phyloP scores from a whole-genome alignment of 2,797 vertebrate genomes.

The Enteromius unitaeniatus region DNA sequence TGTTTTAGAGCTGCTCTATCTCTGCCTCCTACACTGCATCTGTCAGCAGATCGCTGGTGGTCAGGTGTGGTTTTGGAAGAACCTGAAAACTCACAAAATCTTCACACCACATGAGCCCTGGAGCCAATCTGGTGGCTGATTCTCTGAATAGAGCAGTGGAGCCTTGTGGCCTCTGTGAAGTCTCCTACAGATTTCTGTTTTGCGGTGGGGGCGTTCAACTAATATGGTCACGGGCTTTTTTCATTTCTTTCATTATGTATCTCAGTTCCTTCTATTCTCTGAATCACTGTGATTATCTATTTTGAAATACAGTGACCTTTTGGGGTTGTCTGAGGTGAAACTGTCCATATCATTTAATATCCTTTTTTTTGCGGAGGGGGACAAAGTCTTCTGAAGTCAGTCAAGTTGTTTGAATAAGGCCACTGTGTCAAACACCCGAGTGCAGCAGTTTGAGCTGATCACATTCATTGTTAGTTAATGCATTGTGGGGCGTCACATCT shows the following conservation, averaged over 20 bases:
- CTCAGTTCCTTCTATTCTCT: constrained; percentile 29
- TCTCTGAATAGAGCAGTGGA: constrained; percentile 37
- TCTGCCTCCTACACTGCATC: not conserved
- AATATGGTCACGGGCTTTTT: constrained; percentile 39
- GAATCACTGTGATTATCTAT: constrained; percentile 17
- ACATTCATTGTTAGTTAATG: constrained; percentile 23
- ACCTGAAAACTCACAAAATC: constrained; percentile 32
- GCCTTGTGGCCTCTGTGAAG: constrained; percentile 55
- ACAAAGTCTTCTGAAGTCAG: not conserved
- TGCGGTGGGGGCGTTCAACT: constrained; percentile 43
- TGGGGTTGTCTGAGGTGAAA: constrained; percentile 9
- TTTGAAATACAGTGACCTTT: constrained; percentile 47
- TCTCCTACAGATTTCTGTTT: constrained; percentile 51
- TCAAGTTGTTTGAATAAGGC: not conserved
- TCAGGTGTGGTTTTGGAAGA: constrained; percentile 56
- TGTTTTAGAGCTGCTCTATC: not conserved
- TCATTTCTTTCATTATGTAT: constrained; percentile 22
- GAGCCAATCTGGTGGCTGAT: constrained; percentile 20
- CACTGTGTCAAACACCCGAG: not conserved
- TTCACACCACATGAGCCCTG: constrained; percentile 18
- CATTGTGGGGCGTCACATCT: not conserved
- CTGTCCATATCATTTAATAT: not conserved
- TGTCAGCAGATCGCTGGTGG: constrained; percentile 6
- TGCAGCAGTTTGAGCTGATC: constrained; percentile 16
- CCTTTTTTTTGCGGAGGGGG: not conserved